Evolutionary conservation across 2,797 vertebrate species (phyloP), one percentile per base, ranked within the genome.

Genomic region (Sparus aurata): DNA sequence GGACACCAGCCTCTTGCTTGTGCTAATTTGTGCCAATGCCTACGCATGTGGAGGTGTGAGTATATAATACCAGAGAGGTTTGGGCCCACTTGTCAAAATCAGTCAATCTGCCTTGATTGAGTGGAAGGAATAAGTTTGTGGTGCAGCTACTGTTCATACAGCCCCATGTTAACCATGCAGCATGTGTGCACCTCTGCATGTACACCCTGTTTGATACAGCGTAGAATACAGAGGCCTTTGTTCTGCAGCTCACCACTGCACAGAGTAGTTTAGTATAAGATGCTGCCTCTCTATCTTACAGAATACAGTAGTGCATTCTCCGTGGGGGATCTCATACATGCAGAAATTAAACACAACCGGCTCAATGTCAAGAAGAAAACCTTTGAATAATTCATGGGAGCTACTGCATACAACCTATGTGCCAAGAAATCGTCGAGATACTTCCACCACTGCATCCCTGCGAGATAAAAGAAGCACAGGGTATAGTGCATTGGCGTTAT

Each of bases 1-100:
- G 88, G 93, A 90, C 71, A 17, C 49, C 43, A 70, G 79, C 75
- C 87, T 84, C 89, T 77, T 50, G 86, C 83, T 90, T 75, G 83
- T 64, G 87, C 88, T 92, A 90, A 94, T 94, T 91, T 91, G 90
- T 91, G 91, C 73, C 77, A 63, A 50, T 81, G 85, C 90, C 90
- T 84, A 84, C 79, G 76, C 90, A 73, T 69, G 84, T 73, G 80
- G 87, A 92, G 90, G 90, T 85, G 86, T 73, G 80, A 88, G 89
- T 73, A 22, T 55, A 62, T 89, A 77, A 86, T 83, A 83, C 84
- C 87, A 62, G 20, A 60, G 88, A 86, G 80, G 77, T 82, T 89
- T 53, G 84, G 80, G 82, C 69, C 72, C 49, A 84, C 85, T 85
- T 82, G 84, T 92, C 86, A 81, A 76, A 85, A 79, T 77, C 77